Percentiles rank a stretch among this genome's conserved stretches.
Evolutionary conservation across 2,797 vertebrate species (phyloP).

Genomic region (Avahi laniger): DNA sequence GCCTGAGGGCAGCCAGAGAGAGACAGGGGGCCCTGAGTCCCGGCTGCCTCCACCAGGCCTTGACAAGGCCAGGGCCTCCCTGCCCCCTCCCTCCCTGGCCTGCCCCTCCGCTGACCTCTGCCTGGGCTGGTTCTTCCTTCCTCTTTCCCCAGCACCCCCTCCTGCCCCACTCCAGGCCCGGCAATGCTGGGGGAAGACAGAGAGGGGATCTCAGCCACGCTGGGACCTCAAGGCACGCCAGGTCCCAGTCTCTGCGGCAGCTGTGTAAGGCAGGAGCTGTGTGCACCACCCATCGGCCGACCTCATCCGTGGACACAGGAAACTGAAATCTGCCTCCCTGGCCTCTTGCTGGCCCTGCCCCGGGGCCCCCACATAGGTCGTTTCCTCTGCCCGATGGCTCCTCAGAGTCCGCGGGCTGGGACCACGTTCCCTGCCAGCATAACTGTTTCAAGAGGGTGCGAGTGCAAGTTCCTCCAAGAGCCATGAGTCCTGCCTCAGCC

Average conservation of each 20-base stretch:
- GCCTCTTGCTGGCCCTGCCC: background rate
- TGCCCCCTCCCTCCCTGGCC: background rate
- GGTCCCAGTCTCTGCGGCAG: accelerated
- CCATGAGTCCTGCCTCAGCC: background rate
- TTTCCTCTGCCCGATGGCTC: background rate
- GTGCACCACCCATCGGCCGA: background rate
- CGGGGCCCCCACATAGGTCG: accelerated
- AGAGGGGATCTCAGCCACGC: background rate
- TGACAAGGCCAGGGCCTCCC: background rate
- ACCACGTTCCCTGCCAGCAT: background rate
- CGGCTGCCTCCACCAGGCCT: background rate
- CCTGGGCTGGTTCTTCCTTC: slow-evolving; percentile 49
- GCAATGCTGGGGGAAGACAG: background rate
- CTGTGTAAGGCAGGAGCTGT: background rate
- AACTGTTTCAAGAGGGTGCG: background rate
- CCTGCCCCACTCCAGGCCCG: background rate
- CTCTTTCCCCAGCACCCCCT: background rate
- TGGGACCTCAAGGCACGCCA: background rate
- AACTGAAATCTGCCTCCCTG: background rate
- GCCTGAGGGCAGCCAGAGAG: background rate
- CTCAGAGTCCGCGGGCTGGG: background rate
- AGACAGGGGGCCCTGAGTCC: background rate
- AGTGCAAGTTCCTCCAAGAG: background rate
- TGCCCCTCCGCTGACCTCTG: background rate
- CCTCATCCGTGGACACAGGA: background rate